Percentiles rank a stretch among this genome's conserved stretches.
Evolutionary conservation across 2,888 invertebrate species (phyloP).

Genomic region (Mimas tiliae): DNA sequence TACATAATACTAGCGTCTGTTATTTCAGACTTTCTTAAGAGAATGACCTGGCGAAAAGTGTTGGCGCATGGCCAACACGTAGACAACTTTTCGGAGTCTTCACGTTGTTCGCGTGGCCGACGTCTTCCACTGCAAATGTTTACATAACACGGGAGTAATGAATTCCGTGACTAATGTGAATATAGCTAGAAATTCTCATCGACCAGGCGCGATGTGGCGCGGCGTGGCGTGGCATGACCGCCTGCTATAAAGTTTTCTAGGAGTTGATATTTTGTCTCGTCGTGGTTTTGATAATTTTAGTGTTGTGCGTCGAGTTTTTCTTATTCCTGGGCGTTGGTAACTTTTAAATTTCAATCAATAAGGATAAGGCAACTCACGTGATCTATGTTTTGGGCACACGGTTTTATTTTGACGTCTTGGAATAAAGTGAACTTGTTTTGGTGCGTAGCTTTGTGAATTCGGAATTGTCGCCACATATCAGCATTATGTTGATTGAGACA

Average conservation of each 20-base stretch:
- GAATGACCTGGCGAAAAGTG: slow-evolving; percentile 69
- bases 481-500: neutral
- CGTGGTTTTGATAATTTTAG: no score
- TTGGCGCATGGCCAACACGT: slow-evolving; percentile 58
- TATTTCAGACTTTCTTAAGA: slow-evolving; percentile 60
- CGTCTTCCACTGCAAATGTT: slow-evolving; percentile 18
- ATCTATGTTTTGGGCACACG: no score
- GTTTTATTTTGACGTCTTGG: no score
- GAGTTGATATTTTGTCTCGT: slow-evolving; percentile 1
- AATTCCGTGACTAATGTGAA: slow-evolving; percentile 20
- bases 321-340: neutral
- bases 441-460: no score
- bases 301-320: neutral
- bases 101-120: slow-evolving; percentile 12
- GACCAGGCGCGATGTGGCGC: neutral
- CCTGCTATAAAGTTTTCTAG: neutral
- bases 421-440: no score
- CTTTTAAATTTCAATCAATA: neutral
- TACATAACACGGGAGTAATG: slow-evolving; percentile 23
- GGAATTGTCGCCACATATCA: no score
- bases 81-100: slow-evolving; percentile 23
- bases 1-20: slow-evolving; percentile 47
- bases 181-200: slow-evolving; percentile 2
- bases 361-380: neutral
- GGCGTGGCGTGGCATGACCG: neutral